These are phyloP conservation scores for Pollachius pollachius DNA, from an alignment of 2,113 vertebrate species.

Conservation along the genomic window DNA sequence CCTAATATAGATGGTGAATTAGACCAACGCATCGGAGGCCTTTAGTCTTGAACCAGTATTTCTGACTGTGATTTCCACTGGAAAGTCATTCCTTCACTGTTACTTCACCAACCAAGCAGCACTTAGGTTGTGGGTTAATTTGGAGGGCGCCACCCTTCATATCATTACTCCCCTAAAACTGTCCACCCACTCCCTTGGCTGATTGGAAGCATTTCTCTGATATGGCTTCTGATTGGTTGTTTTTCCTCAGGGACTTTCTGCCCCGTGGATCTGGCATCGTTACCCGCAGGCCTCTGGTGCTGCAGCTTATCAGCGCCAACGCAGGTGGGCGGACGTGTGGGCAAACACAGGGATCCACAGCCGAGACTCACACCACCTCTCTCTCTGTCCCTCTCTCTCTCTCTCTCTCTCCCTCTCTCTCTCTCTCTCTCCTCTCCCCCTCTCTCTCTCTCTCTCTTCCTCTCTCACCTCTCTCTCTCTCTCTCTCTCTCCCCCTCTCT, in stretches of 20 bases:
- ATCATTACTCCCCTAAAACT: background rate
- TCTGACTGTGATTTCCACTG: too few relatives aligned
- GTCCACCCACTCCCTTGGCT: background rate
- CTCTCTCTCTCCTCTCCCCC: too few relatives aligned
- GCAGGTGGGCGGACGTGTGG: slow-evolving; percentile 59
- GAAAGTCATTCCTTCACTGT: slow-evolving; percentile 21
- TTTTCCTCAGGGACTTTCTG: slow-evolving; percentile 74
- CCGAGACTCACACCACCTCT: background rate
- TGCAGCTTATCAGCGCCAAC: slow-evolving; percentile 76
- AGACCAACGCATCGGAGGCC: too few relatives aligned
- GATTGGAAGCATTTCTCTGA: slow-evolving; percentile 10
- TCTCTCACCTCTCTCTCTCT: too few relatives aligned
- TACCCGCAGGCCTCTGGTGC: slow-evolving; percentile 74
- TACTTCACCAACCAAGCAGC: background rate
- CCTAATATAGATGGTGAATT: too few relatives aligned
- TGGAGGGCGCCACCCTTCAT: background rate
- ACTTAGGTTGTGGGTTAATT: background rate
- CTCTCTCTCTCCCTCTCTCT: background rate
- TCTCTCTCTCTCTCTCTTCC: too few relatives aligned
- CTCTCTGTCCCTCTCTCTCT: background rate
- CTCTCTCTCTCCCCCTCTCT: too few relatives aligned
- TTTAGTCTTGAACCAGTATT: too few relatives aligned
- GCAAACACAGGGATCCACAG: slow-evolving; percentile 3
- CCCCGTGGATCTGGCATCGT: slow-evolving; percentile 79
- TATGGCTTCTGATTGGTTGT: slow-evolving; percentile 27